Conservation (phyloP, 1,140 invertebrate genomes). For the Caenorhabditis elegans region DNA sequence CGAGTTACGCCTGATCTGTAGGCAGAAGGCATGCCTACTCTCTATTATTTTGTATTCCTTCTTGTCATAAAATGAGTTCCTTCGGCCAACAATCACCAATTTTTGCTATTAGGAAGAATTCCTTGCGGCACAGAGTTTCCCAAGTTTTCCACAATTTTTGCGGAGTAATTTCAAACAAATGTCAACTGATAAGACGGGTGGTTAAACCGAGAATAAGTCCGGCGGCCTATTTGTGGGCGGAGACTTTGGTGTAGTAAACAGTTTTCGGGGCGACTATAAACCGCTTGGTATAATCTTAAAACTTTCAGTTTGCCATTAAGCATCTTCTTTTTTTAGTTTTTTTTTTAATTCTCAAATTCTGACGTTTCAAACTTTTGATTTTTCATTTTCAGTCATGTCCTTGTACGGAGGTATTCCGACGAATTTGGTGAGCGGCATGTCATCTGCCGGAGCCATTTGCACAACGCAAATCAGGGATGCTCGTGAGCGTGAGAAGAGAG, state of each 20-base stretch:
- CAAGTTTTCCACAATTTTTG: too few relatives aligned
- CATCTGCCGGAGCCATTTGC: conserved; percentile 14
- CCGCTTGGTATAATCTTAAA: not conserved
- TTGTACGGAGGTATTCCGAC: not conserved
- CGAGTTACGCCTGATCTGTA: too few relatives aligned
- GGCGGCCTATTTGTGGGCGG: not conserved
- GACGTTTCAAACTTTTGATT: too few relatives aligned
- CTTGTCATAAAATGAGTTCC: too few relatives aligned
- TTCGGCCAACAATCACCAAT: too few relatives aligned
- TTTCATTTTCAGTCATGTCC: not conserved
- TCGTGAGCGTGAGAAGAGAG: conserved; percentile 30
- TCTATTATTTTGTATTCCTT: too few relatives aligned
- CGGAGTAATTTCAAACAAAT: too few relatives aligned
- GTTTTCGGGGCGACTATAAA: not conserved
- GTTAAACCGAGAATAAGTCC: too few relatives aligned
- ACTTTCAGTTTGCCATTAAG: not conserved
- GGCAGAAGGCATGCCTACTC: too few relatives aligned
- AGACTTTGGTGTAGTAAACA: not conserved
- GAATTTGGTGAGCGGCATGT: conserved; percentile 19
- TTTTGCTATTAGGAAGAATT: too few relatives aligned
- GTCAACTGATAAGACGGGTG: too few relatives aligned
- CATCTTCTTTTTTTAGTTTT: not conserved
- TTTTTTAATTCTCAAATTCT: not conserved
- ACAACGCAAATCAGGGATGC: not conserved
- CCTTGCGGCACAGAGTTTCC: too few relatives aligned